These are phyloP conservation scores for Epinotia nisella DNA, from an alignment of 2,888 invertebrate species.

Conservation along the genomic window DNA sequence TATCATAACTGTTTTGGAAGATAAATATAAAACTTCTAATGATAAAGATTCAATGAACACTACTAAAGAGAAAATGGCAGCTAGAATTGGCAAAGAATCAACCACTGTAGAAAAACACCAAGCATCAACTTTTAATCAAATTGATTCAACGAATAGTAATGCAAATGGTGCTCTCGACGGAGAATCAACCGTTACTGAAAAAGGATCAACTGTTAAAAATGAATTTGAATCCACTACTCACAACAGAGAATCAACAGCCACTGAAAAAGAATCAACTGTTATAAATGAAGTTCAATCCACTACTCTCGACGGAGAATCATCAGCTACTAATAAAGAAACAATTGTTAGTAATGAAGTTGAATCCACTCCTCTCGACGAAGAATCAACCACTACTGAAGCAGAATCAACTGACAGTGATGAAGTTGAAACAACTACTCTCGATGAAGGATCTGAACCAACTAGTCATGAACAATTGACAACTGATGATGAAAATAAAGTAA, in stretches of 20 bases:
- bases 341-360: background rate
- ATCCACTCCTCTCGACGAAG: slow-evolving; percentile 25
- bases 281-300: slow-evolving; percentile 8
- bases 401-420: background rate
- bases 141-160: background rate
- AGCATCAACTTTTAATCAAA: background rate
- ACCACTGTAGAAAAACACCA: background rate
- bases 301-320: slow-evolving; percentile 12
- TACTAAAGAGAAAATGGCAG: background rate
- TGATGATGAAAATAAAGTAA: slow-evolving; percentile 11
- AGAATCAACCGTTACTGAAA: slow-evolving; percentile 40
- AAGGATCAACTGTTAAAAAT: background rate
- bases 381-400: no score
- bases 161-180: slow-evolving; percentile 3
- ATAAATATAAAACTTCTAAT: background rate
- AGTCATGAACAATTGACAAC: background rate
- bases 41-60: background rate
- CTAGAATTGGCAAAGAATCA: background rate
- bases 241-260: background rate
- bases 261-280: background rate
- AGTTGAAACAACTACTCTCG: background rate
- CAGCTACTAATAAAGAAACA: background rate
- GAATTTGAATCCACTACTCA: slow-evolving; percentile 30
- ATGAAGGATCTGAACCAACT: background rate
- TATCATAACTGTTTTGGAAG: background rate